phyloP scores from a whole-genome alignment of 2,888 invertebrate species.

The Melinaea menophilus region DNA sequence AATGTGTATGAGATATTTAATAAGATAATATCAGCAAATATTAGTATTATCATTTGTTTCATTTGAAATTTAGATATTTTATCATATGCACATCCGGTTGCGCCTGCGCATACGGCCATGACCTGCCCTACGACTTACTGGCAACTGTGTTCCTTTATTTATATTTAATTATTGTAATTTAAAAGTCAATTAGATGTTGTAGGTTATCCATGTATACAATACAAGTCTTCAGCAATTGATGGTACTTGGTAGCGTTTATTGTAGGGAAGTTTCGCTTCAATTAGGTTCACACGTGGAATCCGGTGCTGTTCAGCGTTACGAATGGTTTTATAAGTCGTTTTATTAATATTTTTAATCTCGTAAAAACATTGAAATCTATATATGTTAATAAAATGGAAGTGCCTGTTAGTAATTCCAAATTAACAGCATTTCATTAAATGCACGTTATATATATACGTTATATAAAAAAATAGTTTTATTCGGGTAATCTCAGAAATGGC shows the following conservation, averaged over 20 bases:
- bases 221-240: slow-evolving; percentile 32
- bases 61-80: slow-evolving; percentile 50
- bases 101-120: slow-evolving; percentile 71
- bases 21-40: slow-evolving; percentile 16
- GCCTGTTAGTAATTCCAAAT: too few relatives aligned
- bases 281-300: slow-evolving; percentile 41
- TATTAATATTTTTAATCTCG: too few relatives aligned
- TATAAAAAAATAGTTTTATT: too few relatives aligned
- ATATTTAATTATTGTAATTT: slow-evolving; percentile 17
- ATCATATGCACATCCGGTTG: slow-evolving; percentile 69
- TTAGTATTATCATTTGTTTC: slow-evolving; percentile 24
- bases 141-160: slow-evolving; percentile 51
- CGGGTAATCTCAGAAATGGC: too few relatives aligned
- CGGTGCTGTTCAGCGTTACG: slow-evolving; percentile 35
- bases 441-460: too few relatives aligned
- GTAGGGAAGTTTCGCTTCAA: slow-evolving; percentile 38
- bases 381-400: too few relatives aligned
- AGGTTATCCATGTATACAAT: slow-evolving; percentile 18
- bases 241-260: slow-evolving; percentile 33
- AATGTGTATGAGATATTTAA: slow-evolving; percentile 13
- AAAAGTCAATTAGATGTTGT: slow-evolving; percentile 12
- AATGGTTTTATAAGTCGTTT: slow-evolving; percentile 26
- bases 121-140: slow-evolving; percentile 72
- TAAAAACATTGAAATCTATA: too few relatives aligned
- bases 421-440: too few relatives aligned